Base-by-base conservation (phyloP, 2,113 vertebrate species). In the human region DNA sequence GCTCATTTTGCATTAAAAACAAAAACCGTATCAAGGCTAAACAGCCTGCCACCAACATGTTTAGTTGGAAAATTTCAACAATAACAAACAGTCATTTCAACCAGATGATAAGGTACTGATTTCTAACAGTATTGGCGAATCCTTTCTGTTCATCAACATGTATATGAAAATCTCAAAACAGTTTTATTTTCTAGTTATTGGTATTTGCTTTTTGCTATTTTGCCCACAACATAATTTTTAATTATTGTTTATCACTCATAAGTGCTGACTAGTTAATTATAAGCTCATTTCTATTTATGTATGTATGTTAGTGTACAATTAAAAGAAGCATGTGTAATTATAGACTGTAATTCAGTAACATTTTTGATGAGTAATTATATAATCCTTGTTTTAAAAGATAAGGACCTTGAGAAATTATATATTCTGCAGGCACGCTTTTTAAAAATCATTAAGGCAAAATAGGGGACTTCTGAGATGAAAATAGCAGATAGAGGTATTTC, bases 281-380 rank as follows among this genome's bases (percentile, higher is more conserved):
- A 90, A 50, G 80, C 52, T 96, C 23, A 75, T 94, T 97, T 89
- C 86, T 97, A 88, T 78, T 91, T 94, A 68, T 75, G 3, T 68
- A 32, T 43, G 5, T 70, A 30, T 93, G 32, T 94, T 82, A 73
- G 38, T 82, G 1, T 95, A 90, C 50, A 94, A 79, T 93, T 96
- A 94, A 38, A 95, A 35, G 32, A 87, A 88, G 48, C 78, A 52
- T 82, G 59, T 92, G 81, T 20, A 96, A 43, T 83, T 96, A 55
- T 52, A 94, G 27, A 75, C 64, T 80, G 12, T 88, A 94, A 93
- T 81, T 90, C 35, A 83, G 30, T 52, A 88, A 93, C 72, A 90
- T 7, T 43, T 96, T 79, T 22, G 27, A 59, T 91, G 27, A 72
- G 55, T 94, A 90, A 91, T 94, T 95, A 91, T 75, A 23, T 87